These are phyloP conservation scores for Nipponacmea schrenckii DNA, from an alignment of 2,888 invertebrate species.

Conservation along the genomic window DNA sequence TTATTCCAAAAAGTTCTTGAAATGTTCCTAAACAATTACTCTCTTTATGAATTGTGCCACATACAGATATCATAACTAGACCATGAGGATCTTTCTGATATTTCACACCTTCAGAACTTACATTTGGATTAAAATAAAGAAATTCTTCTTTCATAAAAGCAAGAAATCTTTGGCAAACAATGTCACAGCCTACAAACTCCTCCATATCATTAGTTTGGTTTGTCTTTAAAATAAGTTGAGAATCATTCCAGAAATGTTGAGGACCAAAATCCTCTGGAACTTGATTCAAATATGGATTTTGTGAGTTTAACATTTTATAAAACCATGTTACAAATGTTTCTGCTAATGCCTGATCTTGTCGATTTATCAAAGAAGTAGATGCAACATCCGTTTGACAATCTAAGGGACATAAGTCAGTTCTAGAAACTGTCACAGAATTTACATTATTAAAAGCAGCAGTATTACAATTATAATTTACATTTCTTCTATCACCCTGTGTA, in stretches of 20 bases:
- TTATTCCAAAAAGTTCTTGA: slow-evolving; percentile 76
- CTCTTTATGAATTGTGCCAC: slow-evolving; percentile 75
- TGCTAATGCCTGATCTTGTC: slow-evolving; percentile 41
- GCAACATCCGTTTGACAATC: no score
- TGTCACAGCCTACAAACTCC: slow-evolving; percentile 35
- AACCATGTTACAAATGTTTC: slow-evolving; percentile 60
- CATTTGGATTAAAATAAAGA: slow-evolving; percentile 74
- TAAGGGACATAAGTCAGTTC: no score
- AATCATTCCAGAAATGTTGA: slow-evolving; percentile 61
- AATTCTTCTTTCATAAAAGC: slow-evolving; percentile 46
- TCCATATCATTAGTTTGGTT: slow-evolving; percentile 30
- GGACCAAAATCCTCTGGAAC: slow-evolving; percentile 51
- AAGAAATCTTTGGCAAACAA: slow-evolving; percentile 44
- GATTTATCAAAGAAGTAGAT: not conserved
- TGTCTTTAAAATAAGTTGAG: slow-evolving; percentile 39
- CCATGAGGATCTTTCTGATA: slow-evolving; percentile 75
- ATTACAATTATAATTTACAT: not conserved
- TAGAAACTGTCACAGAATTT: no score
- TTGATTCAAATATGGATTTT: slow-evolving; percentile 38
- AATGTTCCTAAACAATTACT: slow-evolving; percentile 74
- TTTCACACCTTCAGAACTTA: slow-evolving; percentile 72
- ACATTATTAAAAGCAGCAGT: not conserved
- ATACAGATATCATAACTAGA: slow-evolving; percentile 73
- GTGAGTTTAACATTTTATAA: slow-evolving; percentile 54
- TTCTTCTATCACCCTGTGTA: no score